Base-by-base conservation (phyloP, 2,113 vertebrate genomes). In the Engystomops pustulosus region DNA sequence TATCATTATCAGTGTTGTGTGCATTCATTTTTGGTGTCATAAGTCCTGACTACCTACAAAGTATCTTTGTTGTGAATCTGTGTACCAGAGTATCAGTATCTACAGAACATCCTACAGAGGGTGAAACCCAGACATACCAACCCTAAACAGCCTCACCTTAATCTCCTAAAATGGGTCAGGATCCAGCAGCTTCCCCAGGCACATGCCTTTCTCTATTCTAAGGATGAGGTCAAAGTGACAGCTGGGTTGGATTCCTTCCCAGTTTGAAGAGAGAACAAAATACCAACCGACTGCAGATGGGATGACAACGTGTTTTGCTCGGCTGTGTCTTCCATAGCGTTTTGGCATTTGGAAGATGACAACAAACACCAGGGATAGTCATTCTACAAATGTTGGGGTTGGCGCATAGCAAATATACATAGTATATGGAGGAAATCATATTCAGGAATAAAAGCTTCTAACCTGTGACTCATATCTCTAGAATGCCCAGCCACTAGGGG, bases 171-270 rank as follows among this genome's bases (percentile, higher is more conserved):
- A 34, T 10, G 27, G 71, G 71, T 25, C 71, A 34, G 72, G 9
- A 51, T 34, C 72, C 30, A 36, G 45, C 15, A 15, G 74, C 20
- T 15, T 38, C 32, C 34, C 74, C 53, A 65, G 70, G 71, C 55
- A 83, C 55, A 83, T 49, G 53, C 55, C 41, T 17, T 20, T 41
- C 70, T 62, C 80, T 75, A 74, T 74, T 60, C 81, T 83, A 32
- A 83, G 71, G 32, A 72, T 49, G 38, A 67, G 81, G 81, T 83
- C 81, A 83, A 65, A 67, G 55, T 65, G 71, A 75, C 81, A 76
- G 70, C 71, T 83, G 81, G 36, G 25, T 76, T 71, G 81, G 81
- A 83, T 62, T 27, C 68, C 17, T 27, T 60, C 81, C 81, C 70
- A 72, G 80, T 4, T 72, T 17, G 17, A 23, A 74, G 51, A 71